Evolutionary conservation across 2,113 vertebrate species (phyloP).

Genomic region (Poecile atricapillus): DNA sequence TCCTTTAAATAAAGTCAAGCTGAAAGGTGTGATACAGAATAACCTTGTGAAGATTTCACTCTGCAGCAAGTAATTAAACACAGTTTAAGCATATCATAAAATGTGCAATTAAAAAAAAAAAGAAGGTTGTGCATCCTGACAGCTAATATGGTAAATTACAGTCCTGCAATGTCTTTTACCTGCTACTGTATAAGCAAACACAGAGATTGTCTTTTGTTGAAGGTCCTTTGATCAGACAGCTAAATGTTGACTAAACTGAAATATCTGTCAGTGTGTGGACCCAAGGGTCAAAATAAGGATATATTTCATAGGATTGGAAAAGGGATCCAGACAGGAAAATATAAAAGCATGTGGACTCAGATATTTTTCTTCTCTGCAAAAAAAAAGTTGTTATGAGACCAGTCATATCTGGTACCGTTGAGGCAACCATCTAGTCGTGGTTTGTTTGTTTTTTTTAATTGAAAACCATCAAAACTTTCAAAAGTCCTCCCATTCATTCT

Average conservation of each 20-base stretch:
- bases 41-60: background rate
- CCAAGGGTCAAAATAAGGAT: background rate
- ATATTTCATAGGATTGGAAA: background rate
- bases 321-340: background rate
- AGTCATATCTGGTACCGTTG: background rate
- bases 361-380: background rate
- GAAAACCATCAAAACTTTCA: background rate
- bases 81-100: slow-evolving; percentile 3
- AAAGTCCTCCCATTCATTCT: background rate
- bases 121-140: background rate
- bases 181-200: background rate
- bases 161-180: background rate
- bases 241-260: background rate
- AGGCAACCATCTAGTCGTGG: background rate
- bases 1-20: slow-evolving; percentile 5
- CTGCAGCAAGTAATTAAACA: slow-evolving; percentile 19
- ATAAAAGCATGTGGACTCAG: background rate
- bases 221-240: background rate
- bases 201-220: background rate
- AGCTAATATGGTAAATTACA: background rate
- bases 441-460: background rate
- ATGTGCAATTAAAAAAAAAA: background rate
- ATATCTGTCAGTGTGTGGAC: background rate
- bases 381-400: background rate
- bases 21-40: background rate